phyloP scores from a whole-genome alignment of 1,140 invertebrate genomes.

The Rhizoglyphus robini region DNA sequence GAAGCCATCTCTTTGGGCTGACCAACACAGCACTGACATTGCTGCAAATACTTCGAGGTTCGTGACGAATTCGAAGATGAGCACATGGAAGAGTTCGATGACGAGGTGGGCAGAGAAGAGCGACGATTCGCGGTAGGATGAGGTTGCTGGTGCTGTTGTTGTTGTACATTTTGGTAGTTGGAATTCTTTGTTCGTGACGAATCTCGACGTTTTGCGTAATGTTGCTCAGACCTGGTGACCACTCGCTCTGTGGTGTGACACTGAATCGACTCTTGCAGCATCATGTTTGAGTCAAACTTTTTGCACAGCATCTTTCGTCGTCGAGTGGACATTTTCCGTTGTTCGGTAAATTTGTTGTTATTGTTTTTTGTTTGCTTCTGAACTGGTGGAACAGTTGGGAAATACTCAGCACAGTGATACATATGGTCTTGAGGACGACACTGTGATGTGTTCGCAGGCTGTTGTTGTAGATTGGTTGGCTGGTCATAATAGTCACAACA shows the following conservation, averaged over 20 bases:
- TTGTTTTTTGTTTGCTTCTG: neutral
- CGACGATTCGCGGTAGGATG: neutral
- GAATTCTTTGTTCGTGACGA: too few relatives aligned
- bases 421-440: too few relatives aligned
- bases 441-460: neutral
- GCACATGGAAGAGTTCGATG: neutral
- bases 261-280: neutral
- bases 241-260: neutral
- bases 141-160: too few relatives aligned
- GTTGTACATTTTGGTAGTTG: neutral
- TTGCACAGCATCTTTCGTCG: slow-evolving; percentile 7
- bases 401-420: too few relatives aligned
- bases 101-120: neutral
- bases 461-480: neutral
- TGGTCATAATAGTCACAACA: neutral
- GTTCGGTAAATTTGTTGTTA: neutral
- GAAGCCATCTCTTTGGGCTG: neutral
- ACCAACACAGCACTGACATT: neutral
- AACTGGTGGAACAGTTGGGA: too few relatives aligned
- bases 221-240: neutral
- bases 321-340: neutral
- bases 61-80: neutral
- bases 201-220: too few relatives aligned
- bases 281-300: neutral
- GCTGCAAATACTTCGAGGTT: slow-evolving; percentile 1